Evolutionary conservation across 2,888 invertebrate species (phyloP).

Genomic region (Latrodectus hesperus): DNA sequence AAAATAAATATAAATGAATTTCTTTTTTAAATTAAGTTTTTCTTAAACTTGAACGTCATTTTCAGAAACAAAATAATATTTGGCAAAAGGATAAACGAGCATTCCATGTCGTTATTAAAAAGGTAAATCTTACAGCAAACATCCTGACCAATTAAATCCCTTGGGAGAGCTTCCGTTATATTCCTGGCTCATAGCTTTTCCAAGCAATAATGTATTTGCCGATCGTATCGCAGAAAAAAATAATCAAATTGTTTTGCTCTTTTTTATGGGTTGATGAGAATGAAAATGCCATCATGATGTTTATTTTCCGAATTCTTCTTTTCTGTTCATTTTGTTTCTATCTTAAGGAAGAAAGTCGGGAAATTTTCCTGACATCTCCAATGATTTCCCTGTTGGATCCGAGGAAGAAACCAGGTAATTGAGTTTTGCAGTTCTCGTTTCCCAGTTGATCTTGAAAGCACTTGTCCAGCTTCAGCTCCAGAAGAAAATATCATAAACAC

Average conservation of each 20-base stretch:
- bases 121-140: no score
- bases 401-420: slow-evolving; percentile 26
- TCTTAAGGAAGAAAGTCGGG: not conserved
- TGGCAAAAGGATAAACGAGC: no score
- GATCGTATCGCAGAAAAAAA: no score
- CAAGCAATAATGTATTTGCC: no score
- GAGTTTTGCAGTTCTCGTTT: slow-evolving; percentile 27
- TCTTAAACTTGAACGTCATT: no score
- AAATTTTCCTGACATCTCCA: slow-evolving; percentile 42
- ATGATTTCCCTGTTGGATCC: slow-evolving; percentile 39
- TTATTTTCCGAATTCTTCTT: slow-evolving; percentile 31
- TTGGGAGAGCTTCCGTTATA: no score
- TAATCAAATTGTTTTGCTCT: not conserved
- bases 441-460: not conserved
- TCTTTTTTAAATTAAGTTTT: no score
- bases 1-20: no score
- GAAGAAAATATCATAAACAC: slow-evolving; percentile 40
- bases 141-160: no score
- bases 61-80: no score
- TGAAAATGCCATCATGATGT: slow-evolving; percentile 37
- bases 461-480: slow-evolving; percentile 12
- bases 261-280: not conserved
- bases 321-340: not conserved
- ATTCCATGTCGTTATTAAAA: no score
- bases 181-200: no score